phyloP scores from a whole-genome alignment of 2,113 vertebrate species.

The Rattus rattus region DNA sequence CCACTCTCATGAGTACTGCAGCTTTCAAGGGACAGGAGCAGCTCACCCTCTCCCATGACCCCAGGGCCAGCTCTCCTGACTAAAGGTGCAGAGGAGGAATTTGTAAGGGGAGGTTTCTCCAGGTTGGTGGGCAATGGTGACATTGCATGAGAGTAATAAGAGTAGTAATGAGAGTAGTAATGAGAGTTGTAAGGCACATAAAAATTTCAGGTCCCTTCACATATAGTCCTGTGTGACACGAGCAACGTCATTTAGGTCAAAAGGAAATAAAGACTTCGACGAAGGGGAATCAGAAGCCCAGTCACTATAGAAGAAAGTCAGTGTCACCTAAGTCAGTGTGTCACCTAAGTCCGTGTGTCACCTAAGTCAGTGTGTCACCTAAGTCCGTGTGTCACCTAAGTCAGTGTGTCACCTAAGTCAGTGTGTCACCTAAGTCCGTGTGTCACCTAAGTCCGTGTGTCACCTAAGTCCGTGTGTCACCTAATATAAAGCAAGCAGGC shows the following conservation, averaged over 20 bases:
- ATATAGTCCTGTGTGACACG: background rate
- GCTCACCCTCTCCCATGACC: no score
- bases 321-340: no score
- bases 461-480: background rate
- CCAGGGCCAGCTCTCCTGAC: no score
- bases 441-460: no score
- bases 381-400: no score
- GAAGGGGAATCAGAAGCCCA: background rate
- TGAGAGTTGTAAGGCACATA: background rate
- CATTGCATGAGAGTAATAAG: background rate
- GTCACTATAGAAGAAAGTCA: background rate
- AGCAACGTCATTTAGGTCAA: background rate
- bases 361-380: no score
- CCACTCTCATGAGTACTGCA: no score
- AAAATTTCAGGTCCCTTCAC: background rate
- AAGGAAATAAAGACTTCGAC: background rate
- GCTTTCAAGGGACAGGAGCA: no score
- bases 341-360: no score
- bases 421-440: background rate
- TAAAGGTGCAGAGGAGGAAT: background rate
- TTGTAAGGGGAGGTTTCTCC: background rate
- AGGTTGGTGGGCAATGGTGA: background rate
- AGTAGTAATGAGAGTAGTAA: no score
- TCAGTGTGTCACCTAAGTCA: background rate
- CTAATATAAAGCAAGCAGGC: background rate